Evolutionary conservation across 1,140 invertebrate genomes (phyloP), one percentile per base, ranked within the genome.

Genomic region (Drosophila azteca): DNA sequence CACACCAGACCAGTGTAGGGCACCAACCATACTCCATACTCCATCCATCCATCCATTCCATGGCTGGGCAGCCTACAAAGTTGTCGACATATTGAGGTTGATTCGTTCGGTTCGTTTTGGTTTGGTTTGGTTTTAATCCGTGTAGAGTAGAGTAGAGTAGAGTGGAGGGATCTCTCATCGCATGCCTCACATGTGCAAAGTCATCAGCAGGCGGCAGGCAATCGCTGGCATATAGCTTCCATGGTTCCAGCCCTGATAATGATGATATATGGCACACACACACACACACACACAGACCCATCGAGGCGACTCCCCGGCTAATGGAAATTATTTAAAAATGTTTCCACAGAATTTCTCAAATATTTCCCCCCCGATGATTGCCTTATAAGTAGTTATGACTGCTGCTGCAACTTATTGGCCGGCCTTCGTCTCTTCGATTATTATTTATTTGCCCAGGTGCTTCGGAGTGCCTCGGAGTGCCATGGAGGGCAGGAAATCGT

Each of bases 51-150:
- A 26, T 26, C 24, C 24, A 26, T 26, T 26, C 24, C 24, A 26
- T 26, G 8, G 69, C 41, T 39, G 22, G 41, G 35, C 59, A 64
- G 55, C 31, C 59, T 85, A 87, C 81, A 87, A 87, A 81, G 81
- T 87, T 87, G 82, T 85, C 82, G 82, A 85, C 82, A 85, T 85
- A 87, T 85, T 82, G 66, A 85, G 82, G 82, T 85, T 85, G 82
- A 85, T 85, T 78, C 78, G 66, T 85, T 74, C 29, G 57, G 44
- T 72, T 74, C 29, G 57, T 39, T 72, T 73, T 45, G 59, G 54
- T 70, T 62, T 35, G 58, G 39, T 69, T 77, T 31, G 29, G 29
- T 31, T 82, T 79, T 82, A 82, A 82, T 82, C 79, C 75, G 70
- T 70, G 66, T 1, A 20, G 17, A 20, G 17, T 20, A 20, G 17